Percentiles rank a stretch among this genome's conserved stretches.
Conservation (phyloP, 1,140 invertebrate genomes). For the Drosophila dunni region DNA sequence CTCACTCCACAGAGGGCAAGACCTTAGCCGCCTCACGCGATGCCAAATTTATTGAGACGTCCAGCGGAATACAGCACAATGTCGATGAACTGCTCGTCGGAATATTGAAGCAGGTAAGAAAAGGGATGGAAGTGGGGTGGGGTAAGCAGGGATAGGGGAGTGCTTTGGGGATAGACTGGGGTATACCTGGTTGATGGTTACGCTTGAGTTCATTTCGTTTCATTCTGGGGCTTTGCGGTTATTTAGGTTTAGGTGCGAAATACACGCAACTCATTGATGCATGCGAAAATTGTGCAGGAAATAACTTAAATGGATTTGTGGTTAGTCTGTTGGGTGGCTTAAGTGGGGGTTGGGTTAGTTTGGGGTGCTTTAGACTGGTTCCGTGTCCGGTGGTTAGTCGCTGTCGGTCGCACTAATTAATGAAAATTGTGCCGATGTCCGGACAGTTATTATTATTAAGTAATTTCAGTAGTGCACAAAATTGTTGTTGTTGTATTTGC, state of each 20-base stretch:
- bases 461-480: not conserved
- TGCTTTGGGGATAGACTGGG: not conserved
- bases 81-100: slow-evolving; percentile 96
- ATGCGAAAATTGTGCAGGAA: slow-evolving; percentile 76
- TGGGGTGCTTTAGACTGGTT: not conserved
- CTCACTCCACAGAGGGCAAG: slow-evolving; percentile 90
- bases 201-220: slow-evolving; percentile 4
- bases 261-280: slow-evolving; percentile 76
- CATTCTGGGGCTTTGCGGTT: slow-evolving; percentile 26
- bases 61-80: slow-evolving; percentile 95
- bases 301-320: slow-evolving; percentile 73
- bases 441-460: slow-evolving; percentile 49
- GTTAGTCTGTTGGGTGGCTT: slow-evolving; percentile 10
- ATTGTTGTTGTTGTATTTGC: slow-evolving; percentile 1
- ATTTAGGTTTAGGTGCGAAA: slow-evolving; percentile 66
- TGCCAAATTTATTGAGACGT: slow-evolving; percentile 97
- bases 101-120: slow-evolving; percentile 90
- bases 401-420: slow-evolving; percentile 68
- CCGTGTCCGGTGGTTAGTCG: not conserved
- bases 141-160: no score
- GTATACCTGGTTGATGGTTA: slow-evolving; percentile 1
- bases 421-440: slow-evolving; percentile 60
- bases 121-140: no score
- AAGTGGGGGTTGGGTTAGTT: slow-evolving; percentile 13
- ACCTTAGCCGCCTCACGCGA: slow-evolving; percentile 92